A percentile compares a stretch with the other conserved stretches of the same genome.
Conservation (phyloP, 2,888 invertebrate species). For the Lasioglossum marginatum region DNA sequence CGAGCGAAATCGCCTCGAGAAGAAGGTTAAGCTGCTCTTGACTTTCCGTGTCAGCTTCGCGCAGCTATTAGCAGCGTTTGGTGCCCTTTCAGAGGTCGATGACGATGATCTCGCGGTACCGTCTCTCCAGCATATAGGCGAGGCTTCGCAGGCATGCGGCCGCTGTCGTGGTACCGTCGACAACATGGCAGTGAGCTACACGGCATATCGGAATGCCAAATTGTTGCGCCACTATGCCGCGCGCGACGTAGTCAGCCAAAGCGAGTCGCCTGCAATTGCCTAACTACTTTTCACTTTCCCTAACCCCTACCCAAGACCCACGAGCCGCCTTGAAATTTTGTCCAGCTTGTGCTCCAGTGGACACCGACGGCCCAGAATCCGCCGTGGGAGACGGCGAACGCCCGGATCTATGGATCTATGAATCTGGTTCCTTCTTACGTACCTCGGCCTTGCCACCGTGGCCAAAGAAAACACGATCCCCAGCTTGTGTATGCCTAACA, state of each 20-base stretch:
- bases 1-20: background rate
- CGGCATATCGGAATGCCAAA: conserved; percentile 81
- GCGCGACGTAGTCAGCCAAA: conserved; percentile 72
- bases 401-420: background rate
- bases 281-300: conserved; percentile 82
- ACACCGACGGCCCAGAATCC: conserved; percentile 71
- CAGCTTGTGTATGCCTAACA: background rate
- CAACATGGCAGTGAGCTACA: conserved; percentile 39
- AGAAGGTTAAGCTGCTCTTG: background rate
- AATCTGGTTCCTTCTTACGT: background rate
- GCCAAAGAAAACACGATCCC: background rate
- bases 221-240: conserved; percentile 79
- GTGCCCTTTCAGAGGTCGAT: conserved; percentile 29
- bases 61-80: background rate
- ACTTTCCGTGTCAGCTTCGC: background rate
- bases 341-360: conserved; percentile 33
- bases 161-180: conserved; percentile 35
- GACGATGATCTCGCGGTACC: conserved; percentile 50
- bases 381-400: conserved; percentile 25
- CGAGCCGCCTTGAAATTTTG: conserved; percentile 70
- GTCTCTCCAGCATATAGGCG: conserved; percentile 55
- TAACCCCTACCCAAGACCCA: conserved; percentile 61
- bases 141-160: conserved; percentile 64
- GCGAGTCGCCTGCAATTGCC: conserved; percentile 76
- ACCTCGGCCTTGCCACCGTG: background rate